phyloP scores from a whole-genome alignment of 1,140 invertebrate genomes.

The Mylabris phalerata region DNA sequence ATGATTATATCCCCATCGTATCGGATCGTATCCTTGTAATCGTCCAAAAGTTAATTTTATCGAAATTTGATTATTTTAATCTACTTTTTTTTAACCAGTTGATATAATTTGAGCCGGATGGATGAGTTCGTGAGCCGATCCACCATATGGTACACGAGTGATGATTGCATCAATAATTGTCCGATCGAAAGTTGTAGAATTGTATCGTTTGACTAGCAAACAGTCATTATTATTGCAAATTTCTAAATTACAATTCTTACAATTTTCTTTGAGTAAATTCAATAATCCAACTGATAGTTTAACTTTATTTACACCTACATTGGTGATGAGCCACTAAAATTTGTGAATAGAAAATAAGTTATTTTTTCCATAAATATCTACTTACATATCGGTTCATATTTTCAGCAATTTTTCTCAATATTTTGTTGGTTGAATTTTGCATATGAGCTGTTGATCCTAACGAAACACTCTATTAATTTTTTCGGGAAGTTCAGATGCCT shows the following conservation, averaged over 20 bases:
- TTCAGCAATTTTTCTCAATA: slow-evolving; percentile 13
- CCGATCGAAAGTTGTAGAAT: slow-evolving; percentile 16
- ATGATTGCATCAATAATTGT: slow-evolving; percentile 24
- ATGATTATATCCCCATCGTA: slow-evolving; percentile 14
- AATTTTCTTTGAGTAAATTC: no score
- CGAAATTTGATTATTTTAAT: not conserved
- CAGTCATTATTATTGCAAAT: slow-evolving; percentile 19
- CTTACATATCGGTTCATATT: not conserved
- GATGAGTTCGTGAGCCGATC: slow-evolving; percentile 51
- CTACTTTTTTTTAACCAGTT: not conserved
- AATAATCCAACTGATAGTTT: slow-evolving; percentile 8
- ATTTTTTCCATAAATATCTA: no score
- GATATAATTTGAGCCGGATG: slow-evolving; percentile 43
- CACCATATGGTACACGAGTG: slow-evolving; percentile 51
- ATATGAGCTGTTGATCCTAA: slow-evolving; percentile 41
- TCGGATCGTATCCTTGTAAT: slow-evolving; percentile 13
- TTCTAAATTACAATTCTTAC: slow-evolving; percentile 4
- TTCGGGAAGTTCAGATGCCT: no score
- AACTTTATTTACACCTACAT: slow-evolving; percentile 19
- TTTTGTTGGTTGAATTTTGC: slow-evolving; percentile 16
- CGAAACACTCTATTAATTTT: no score
- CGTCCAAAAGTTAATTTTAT: slow-evolving; percentile 14
- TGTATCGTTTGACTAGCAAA: slow-evolving; percentile 19
- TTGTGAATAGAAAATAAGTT: not conserved
- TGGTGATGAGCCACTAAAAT: slow-evolving; percentile 18